Evolutionary conservation across 2,113 vertebrate species (phyloP).

Genomic region (Aspidoscelis tigris): DNA sequence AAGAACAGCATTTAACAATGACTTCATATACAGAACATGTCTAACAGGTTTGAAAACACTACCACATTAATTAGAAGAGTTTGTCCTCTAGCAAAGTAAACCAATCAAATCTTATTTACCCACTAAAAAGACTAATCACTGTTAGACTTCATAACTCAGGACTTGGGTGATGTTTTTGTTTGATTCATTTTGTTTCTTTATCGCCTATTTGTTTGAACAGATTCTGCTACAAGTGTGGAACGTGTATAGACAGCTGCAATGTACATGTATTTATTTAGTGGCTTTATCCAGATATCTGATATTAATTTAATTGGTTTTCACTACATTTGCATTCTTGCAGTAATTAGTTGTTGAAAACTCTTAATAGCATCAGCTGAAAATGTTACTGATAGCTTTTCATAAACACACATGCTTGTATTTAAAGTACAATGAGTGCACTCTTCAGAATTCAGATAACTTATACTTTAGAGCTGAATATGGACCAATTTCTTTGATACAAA

Average conservation of each 20-base stretch:
- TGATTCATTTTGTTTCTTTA: slow-evolving; percentile 61
- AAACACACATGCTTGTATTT: slow-evolving; percentile 12
- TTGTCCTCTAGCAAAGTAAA: slow-evolving; percentile 20
- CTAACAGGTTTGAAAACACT: slow-evolving; percentile 41
- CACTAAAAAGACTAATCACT: slow-evolving; percentile 41
- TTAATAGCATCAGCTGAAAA: slow-evolving; percentile 52
- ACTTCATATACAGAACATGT: slow-evolving; percentile 19
- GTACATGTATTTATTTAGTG: slow-evolving; percentile 33
- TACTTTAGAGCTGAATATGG: slow-evolving; percentile 9
- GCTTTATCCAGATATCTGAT: slow-evolving; percentile 55
- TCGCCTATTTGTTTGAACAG: slow-evolving; percentile 69
- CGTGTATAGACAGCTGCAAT: slow-evolving; percentile 54
- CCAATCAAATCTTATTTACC: slow-evolving; percentile 46
- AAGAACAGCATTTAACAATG: slow-evolving; percentile 38
- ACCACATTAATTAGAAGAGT: slow-evolving; percentile 45
- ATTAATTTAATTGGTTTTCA: slow-evolving; percentile 65
- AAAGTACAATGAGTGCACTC: slow-evolving; percentile 48
- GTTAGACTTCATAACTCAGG: slow-evolving; percentile 39
- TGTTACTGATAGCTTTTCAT: slow-evolving; percentile 46
- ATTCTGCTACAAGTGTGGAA: slow-evolving; percentile 57
- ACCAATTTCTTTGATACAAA: slow-evolving; percentile 28
- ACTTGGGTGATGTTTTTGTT: slow-evolving; percentile 51
- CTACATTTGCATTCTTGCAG: slow-evolving; percentile 56
- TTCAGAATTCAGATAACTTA: slow-evolving; percentile 25
- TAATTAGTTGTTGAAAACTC: slow-evolving; percentile 70